Evolutionary conservation across 2,797 vertebrate genomes (phyloP), one percentile per base, ranked within the genome.

Genomic region (Sebastiscus tertius): DNA sequence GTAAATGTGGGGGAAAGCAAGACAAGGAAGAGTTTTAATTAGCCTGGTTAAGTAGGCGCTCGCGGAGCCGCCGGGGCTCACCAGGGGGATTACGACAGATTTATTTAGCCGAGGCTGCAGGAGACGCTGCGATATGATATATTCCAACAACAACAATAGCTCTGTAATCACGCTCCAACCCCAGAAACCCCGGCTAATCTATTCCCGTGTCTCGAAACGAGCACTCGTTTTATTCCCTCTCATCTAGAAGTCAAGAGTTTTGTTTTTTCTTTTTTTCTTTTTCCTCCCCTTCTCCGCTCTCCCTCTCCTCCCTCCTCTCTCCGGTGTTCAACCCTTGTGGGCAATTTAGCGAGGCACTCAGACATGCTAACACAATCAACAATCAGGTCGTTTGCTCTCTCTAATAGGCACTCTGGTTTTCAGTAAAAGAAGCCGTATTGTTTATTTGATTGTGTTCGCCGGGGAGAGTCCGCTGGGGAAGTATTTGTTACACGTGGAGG

Each of bases 11-110:
- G 18, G 77, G 74, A 87, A 84, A 81, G 89, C 89, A 92, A 94
- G 92, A 93, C 92, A 87, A 85, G 93, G 91, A 90, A 93, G 91
- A 93, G 94, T 94, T 95, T 95, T 96, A 96, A 96, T 96, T 95
- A 95, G 93, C 93, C 91, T 82, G 87, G 89, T 94, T 94, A 94
- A 94, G 93, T 91, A 92, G 92, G 91, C 81, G 84, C 90, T 87
- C 58, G 73, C 52, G 75, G 91, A 93, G 92, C 92, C 84, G 83
- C 76, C 80, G 79, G 92, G 90, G 84, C 87, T 94, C 93, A 90
- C 92, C 80, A 29, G 90, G 87, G 94, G 94, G 94, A 95, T 95
- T 95, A 94, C 79, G 81, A 92, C 86, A 94, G 93, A 94, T 96
- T 95, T 94, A 94, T 95, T 94, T 95, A 93, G 92, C 93, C 88